Base-by-base conservation (phyloP, 2,797 vertebrate genomes). In the Perdix hodgsoniae region DNA sequence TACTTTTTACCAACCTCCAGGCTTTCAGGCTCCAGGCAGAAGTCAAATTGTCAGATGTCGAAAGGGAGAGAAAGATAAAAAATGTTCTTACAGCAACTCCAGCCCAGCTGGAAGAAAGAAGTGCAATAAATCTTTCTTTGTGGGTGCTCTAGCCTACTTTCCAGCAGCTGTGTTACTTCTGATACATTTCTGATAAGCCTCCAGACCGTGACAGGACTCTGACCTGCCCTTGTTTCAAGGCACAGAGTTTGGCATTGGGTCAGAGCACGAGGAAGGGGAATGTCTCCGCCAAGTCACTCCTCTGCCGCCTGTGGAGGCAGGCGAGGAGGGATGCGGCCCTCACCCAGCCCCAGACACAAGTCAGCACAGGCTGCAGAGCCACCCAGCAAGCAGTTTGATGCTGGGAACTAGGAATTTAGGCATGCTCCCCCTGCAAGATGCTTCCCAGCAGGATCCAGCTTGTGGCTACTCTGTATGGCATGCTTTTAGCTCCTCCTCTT, bases 1-100 rank as follows among this genome's bases (percentile, higher is more conserved):
- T 95, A 75, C 78, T 93, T 93, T 94, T 95, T 77, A 83, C 90
- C 91, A 95, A 91, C 61, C 61, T 88, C 59, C 91, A 94, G 86
- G 92, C 88, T 96, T 47, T 61, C 72, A 87, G 82, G 65, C 84
- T 95, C 65, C 88, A 89, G 86, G 88, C 81, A 91, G 75, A 87
- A 93, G 78, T 93, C 10, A 11, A 94, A 85, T 76, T 95, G 72
- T 92, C 82, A 94, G 54, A 93, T 70, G 84, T 94, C 29, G 16
- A 83, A 84, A 83, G 21, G 22, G 37, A 76, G 39, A 61, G 60
- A 87, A 60, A 66, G 49, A 93, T 63, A 72, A 40, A 91, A 74
- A 87, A 54, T 44, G 14, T 44, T 81, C 7, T 0, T 65, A 72
- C 31, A 74, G 69, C 1, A 8, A 72, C 66, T 93, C 78, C 27